Evolutionary conservation across 2,113 vertebrate species (phyloP), one percentile per base, ranked within the genome.

Genomic region (Pagrus major): DNA sequence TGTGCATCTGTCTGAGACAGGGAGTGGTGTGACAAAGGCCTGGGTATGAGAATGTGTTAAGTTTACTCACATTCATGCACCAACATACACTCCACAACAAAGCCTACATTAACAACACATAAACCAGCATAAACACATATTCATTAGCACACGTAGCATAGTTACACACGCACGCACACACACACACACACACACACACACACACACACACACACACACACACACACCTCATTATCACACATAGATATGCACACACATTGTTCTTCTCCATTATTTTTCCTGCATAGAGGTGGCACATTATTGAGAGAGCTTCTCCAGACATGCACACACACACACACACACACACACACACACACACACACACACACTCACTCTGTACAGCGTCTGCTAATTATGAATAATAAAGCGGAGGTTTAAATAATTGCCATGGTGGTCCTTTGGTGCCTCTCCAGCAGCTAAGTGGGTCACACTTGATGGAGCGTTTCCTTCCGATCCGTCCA

Each of bases 311-410:
- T 71, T 83, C 67, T 71, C 72, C 60, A 71, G n/a, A 49, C 31
- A 20, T 31, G 31, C 44, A 59, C n/a, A 37, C 65, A 67, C 54
- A 44, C 66, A 58, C 56, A 46, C 23, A 46, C 51, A 49, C 59
- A 31, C 63, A 75, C 25, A 37, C 29, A 21, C 39, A 25, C 55
- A 60, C 42, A 44, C n/a, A 25, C 46, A 35, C 47, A 64, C 31
- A 27, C 69, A 63, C 54, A 56, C 60, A 58, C 56, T 44, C n/a
- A 42, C 47, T 33, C 81, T 41, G 21, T 78, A 65, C 83, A 79
- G 54, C 29, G 35, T 88, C 88, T 84, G 87, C 83, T 93, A 92
- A 94, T 94, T 93, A 93, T 94, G 91, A 94, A 94, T 94, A 93
- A 94, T 94, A 90, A 93, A 93, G 87, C 71, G 61, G 86, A 81